Conservation (phyloP, 2,113 vertebrate genomes). For the Redunca redunca region DNA sequence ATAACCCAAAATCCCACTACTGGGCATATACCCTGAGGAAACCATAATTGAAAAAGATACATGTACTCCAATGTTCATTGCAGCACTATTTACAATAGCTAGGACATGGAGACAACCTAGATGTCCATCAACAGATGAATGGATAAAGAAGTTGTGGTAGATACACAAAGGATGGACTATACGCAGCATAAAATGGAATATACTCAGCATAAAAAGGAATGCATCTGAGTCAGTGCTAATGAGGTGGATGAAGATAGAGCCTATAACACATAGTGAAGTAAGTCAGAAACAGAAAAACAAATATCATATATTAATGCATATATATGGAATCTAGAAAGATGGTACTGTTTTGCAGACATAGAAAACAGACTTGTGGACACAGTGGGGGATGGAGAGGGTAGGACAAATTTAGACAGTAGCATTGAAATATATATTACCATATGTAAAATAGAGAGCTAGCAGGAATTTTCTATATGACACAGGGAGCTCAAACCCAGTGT, state of each 20-base stretch:
- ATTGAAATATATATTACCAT: background rate
- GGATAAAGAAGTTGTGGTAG: no score
- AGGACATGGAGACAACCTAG: no score
- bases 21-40: no score
- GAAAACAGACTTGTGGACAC: background rate
- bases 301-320: background rate
- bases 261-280: background rate
- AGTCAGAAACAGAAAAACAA: background rate
- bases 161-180: no score
- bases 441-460: background rate
- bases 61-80: no score
- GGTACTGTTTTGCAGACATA: background rate
- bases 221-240: no score
- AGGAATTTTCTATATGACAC: background rate
- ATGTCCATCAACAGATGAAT: no score
- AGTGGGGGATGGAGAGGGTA: background rate
- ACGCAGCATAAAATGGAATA: no score
- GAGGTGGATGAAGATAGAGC: background rate
- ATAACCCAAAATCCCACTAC: no score
- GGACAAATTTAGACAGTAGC: background rate
- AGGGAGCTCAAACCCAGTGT: background rate
- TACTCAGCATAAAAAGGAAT: no score
- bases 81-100: no score
- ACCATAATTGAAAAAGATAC: no score
- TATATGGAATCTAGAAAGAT: background rate